Base-by-base conservation (phyloP, 37 sponge, comb jelly and placozoan species). In the Aplysina aerophoba region DNA sequence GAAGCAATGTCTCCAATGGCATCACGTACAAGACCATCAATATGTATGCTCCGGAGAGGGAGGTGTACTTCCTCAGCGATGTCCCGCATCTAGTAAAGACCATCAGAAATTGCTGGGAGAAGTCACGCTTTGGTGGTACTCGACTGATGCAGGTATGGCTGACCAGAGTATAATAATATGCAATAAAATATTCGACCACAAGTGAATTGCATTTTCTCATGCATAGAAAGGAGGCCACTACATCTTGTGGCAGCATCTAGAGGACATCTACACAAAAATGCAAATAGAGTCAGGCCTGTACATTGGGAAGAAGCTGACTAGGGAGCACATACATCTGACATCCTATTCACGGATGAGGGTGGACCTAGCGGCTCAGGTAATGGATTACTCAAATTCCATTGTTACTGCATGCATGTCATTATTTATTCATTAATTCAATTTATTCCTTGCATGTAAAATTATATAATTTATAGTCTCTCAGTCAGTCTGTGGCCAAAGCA, bases 401-500 rank as follows among this genome's bases (percentile, higher is more conserved):
- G 15, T 68, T 24, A 22, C 31, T 35, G 54, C 34, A 75, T 75
- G n/a, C n/a, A 22, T 14, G 15, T 36, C 78, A 24, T n/a, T 67
- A 24, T 22, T 25, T 67, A 14, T 22, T 21, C 13, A 25, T 14
- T 24, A 24, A 24, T 14, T 24, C 27, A 16, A 67, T 15, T 67
- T 25, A 15, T 24, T 67, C 27, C 15, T 22, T 67, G n/a, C 14
- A 16, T 22, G 13, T n/a, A n/a, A n/a, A n/a, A n/a, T n/a, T n/a
- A n/a, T n/a, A n/a, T n/a, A 67, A 25, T 67, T 28, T 36, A 21
- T 37, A 87, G 73, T 81, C 81, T 40, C 39, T 87, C 28, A 87
- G 87, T 81, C 69, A 69, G 66, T 87, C 87, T 36, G 87, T 87
- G 31, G 82, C 81, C 1, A 87, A 87, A 30, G 73, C 81, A 35